phyloP scores from a whole-genome alignment of 2,113 vertebrate species.

The Burhinus oedicnemus region DNA sequence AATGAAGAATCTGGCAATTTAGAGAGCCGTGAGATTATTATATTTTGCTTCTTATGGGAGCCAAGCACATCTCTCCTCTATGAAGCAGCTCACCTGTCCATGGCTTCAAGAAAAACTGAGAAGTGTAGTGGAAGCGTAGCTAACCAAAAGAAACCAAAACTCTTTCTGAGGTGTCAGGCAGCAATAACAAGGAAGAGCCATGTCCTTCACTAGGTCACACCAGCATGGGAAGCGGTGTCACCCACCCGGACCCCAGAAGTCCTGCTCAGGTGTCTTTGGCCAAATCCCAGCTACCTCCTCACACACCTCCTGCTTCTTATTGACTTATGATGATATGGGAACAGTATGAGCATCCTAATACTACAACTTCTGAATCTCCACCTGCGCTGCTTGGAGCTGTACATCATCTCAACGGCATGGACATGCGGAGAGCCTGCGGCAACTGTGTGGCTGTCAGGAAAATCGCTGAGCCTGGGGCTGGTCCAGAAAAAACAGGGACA shows the following conservation, averaged over 20 bases:
- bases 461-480: neutral
- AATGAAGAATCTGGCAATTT: neutral
- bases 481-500: neutral
- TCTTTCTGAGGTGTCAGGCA: neutral
- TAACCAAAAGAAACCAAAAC: neutral
- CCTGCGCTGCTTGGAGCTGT: neutral
- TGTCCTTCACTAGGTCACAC: neutral
- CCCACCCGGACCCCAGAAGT: neutral
- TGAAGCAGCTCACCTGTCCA: neutral
- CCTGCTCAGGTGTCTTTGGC: neutral
- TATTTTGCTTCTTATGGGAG: neutral
- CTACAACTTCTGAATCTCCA: neutral
- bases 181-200: neutral
- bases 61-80: neutral
- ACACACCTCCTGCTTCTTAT: neutral
- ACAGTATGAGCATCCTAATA: neutral
- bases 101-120: neutral
- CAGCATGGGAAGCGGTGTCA: accelerated
- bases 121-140: accelerated
- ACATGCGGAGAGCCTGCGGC: accelerated
- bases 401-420: accelerated
- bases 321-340: accelerated
- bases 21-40: neutral
- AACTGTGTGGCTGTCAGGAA: neutral
- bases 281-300: neutral